phyloP scores from a whole-genome alignment of 1,140 invertebrate species.

The Aporrectodea caliginosa region DNA sequence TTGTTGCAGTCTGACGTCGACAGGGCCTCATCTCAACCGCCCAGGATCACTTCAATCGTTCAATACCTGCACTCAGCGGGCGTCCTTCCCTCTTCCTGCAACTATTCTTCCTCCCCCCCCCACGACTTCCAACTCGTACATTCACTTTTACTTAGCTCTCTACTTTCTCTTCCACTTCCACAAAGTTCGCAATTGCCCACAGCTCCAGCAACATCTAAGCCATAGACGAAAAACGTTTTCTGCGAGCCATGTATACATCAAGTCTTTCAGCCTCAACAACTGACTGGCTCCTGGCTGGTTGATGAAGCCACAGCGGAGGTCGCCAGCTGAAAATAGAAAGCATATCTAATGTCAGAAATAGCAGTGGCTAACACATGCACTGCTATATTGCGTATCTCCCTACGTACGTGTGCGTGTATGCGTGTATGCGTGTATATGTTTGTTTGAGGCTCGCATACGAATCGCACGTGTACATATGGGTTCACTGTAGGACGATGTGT shows the following conservation, averaged over 20 bases:
- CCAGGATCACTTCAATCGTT: not conserved
- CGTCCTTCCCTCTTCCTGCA: not conserved
- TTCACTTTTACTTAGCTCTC: not conserved
- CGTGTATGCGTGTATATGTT: no score
- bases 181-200: no score
- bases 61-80: not conserved
- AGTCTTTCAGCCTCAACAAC: not conserved
- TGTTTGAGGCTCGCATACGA: no score
- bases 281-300: not conserved
- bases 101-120: not conserved
- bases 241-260: not conserved
- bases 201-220: not conserved
- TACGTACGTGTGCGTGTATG: not conserved
- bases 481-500: not conserved
- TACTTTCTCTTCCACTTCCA: no score
- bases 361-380: not conserved
- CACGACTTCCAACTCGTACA: not conserved
- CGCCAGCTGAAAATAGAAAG: not conserved
- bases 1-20: no score
- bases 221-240: not conserved
- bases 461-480: not conserved
- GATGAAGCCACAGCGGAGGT: not conserved
- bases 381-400: not conserved
- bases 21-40: not conserved
- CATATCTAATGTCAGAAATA: not conserved